Evolutionary conservation across 2,888 invertebrate species (phyloP), one percentile per base, ranked within the genome.

Genomic region (Oligia fasciuncula): DNA sequence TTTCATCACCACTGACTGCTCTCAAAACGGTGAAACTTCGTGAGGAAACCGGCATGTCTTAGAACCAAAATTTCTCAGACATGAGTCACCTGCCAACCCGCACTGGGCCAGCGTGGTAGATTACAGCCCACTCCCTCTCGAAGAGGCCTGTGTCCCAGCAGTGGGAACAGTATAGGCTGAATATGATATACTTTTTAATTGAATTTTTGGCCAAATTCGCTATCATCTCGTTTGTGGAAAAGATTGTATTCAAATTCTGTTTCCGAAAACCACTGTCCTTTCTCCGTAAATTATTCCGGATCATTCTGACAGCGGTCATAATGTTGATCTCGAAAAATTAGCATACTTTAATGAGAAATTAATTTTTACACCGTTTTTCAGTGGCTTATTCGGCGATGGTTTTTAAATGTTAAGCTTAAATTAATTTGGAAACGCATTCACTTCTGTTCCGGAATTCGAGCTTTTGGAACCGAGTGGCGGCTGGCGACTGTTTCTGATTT

Each of bases 291-390:
- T 85, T 69, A 85, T 84, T 49, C 75, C 68, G 75, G 51, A 76
- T 72, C 62, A 76, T 87, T 84, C 72, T 72, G 72, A 79, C 72
- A 81, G 82, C 79, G 80, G 82, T 88, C 81, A 84, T 83, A 76
- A 86, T 84, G 79, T 83, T 79, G 77, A 79, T 80, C 80, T 86
- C 78, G 79, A 83, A 86, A 57, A 89, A 88, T 88, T 86, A 83
- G 73, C 84, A 88, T 88, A 79, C 49, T 76, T 81, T 80, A 66
- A 80, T 76, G 79, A 74, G 70, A 78, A 89, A 89, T 84, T 88
- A 80, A 71, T 81, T 88, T 88, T 86, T 81, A 79, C 73, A 79
- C 76, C 72, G 81, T 77, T 67, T 80, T 80, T 79, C 74, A 76
- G 51, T 54, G 73, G 57, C 65, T 67, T 67, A 63, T 77, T 60